Percentiles rank a stretch among this genome's conserved stretches.
phyloP scores from a whole-genome alignment of 2,113 vertebrate genomes.

The Artemisiospiza belli region DNA sequence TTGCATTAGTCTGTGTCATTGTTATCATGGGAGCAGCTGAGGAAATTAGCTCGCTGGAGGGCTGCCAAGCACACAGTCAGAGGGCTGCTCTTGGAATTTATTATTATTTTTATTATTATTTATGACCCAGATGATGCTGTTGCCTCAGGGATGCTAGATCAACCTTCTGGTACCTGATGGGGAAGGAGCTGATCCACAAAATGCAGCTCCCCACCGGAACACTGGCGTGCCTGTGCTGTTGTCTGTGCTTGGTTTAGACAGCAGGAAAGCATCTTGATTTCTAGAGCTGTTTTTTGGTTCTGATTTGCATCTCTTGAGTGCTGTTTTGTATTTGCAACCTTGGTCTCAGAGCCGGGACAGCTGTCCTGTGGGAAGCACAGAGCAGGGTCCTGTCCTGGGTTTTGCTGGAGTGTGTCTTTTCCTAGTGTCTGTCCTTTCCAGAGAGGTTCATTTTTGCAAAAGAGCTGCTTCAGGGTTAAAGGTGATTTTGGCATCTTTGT shows the following conservation, averaged over 20 bases:
- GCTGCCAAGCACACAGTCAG: constrained; percentile 62
- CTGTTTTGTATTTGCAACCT: background rate
- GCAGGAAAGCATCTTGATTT: background rate
- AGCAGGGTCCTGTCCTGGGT: background rate
- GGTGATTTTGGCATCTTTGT: background rate
- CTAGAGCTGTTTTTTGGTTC: background rate
- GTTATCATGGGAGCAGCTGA: constrained; percentile 67
- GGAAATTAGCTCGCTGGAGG: constrained; percentile 67
- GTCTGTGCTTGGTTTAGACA: background rate
- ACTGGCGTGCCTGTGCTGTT: background rate
- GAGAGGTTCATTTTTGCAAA: background rate
- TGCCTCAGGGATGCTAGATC: constrained; percentile 48
- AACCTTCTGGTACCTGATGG: constrained; percentile 64
- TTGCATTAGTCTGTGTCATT: constrained; percentile 65
- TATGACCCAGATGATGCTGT: constrained; percentile 59
- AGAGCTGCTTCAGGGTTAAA: background rate
- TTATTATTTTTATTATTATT: constrained; percentile 69
- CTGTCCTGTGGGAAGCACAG: background rate
- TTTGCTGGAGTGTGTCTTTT: background rate
- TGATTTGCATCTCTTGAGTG: background rate
- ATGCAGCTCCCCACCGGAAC: background rate
- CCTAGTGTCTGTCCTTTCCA: background rate
- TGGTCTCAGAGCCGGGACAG: background rate
- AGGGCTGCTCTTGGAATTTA: constrained; percentile 52
- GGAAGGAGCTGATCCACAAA: constrained; percentile 23